These are phyloP conservation scores for Lysandra coridon DNA, from an alignment of 2,888 invertebrate genomes.

Conservation along the genomic window DNA sequence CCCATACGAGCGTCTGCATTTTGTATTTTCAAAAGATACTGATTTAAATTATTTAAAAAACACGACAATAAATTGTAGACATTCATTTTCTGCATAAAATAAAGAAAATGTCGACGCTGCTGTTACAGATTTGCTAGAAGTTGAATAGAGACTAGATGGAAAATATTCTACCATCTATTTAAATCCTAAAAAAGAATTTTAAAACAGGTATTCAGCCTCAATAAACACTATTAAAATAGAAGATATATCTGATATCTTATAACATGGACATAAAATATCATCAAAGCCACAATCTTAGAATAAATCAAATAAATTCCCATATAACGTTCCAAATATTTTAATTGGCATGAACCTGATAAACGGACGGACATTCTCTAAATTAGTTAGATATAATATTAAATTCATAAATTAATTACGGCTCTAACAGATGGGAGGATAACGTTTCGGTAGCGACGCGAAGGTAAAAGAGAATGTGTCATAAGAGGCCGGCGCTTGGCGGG, in stretches of 20 bases:
- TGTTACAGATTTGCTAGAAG: not conserved
- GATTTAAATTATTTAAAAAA: slow-evolving; percentile 21
- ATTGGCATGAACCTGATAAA: slow-evolving; percentile 6
- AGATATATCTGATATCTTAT: not conserved
- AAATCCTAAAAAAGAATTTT: not conserved
- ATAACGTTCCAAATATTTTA: slow-evolving; percentile 14
- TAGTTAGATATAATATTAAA: slow-evolving; percentile 13
- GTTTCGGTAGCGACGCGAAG: slow-evolving; percentile 9
- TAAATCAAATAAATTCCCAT: slow-evolving; percentile 9
- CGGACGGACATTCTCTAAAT: slow-evolving; percentile 9
- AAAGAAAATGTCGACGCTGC: not conserved
- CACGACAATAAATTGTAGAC: not conserved
- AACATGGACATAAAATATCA: not conserved
- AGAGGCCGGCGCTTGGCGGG: not conserved
- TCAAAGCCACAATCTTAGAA: not conserved
- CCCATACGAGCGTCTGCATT: slow-evolving; percentile 25
- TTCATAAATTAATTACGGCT: slow-evolving; percentile 12
- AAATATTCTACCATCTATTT: too few relatives aligned
- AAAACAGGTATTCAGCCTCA: not conserved
- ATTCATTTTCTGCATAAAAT: not conserved
- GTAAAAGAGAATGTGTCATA: not conserved
- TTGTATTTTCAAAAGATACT: slow-evolving; percentile 7
- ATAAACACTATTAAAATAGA: not conserved
- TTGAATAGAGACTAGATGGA: not conserved
- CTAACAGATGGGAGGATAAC: not conserved